A percentile compares a stretch with the other conserved stretches of the same genome.
These are phyloP conservation scores for Phyllotreta striolata DNA, from an alignment of 2,888 invertebrate species.

Conservation along the genomic window DNA sequence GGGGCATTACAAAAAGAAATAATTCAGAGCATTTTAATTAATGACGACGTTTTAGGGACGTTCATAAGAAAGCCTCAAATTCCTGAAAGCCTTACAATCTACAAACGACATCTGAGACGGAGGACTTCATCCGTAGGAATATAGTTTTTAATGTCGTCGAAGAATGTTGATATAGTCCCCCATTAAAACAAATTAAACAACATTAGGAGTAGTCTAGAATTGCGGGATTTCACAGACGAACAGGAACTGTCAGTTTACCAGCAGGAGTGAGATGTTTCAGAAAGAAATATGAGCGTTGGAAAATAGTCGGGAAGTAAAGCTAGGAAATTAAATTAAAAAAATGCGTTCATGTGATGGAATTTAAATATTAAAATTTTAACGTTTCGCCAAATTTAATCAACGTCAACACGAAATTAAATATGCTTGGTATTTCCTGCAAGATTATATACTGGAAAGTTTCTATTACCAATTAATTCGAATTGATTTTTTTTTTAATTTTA, in stretches of 20 bases:
- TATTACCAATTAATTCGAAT: too few relatives aligned
- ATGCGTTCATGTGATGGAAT: background rate
- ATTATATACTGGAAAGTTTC: too few relatives aligned
- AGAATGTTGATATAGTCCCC: conserved; percentile 41
- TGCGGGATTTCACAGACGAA: conserved; percentile 19
- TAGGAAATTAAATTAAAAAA: background rate
- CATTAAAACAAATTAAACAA: conserved; percentile 43
- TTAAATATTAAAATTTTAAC: too few relatives aligned
- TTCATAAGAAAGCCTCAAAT: conserved; percentile 8
- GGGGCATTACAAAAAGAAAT: conserved; percentile 11
- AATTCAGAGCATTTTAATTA: conserved; percentile 21
- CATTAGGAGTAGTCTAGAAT: conserved; percentile 38
- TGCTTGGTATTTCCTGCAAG: too few relatives aligned
- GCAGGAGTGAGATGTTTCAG: background rate
- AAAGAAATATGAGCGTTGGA: background rate
- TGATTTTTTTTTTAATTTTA: too few relatives aligned
- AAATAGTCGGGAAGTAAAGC: background rate
- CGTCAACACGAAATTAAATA: too few relatives aligned
- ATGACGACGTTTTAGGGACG: conserved; percentile 10
- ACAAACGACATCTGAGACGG: conserved; percentile 8
- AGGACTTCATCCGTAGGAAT: conserved; percentile 34
- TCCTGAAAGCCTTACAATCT: conserved; percentile 18
- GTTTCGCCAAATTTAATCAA: too few relatives aligned
- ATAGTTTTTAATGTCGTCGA: conserved; percentile 43
- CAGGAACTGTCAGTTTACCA: background rate